Base-by-base conservation (phyloP, 2,113 vertebrate genomes). In the Solea solea region DNA sequence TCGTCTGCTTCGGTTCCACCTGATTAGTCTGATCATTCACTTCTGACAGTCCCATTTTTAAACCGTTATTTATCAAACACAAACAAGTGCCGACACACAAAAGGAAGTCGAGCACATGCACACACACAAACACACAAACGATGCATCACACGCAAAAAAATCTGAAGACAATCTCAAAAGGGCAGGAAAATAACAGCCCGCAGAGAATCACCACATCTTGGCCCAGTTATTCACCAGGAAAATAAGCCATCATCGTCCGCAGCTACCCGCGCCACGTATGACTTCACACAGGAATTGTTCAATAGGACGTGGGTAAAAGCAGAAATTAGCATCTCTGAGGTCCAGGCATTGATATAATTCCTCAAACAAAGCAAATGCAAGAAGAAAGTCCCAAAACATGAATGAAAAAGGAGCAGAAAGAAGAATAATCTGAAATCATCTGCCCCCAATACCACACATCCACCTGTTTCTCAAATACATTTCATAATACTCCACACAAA, bases 1-100 rank as follows among this genome's bases (percentile, higher is more conserved):
- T 62, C 73, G 85, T 86, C 81, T 83, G 80, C 70, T 45, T 28
- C 48, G 76, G 74, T 81, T 88, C 81, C 79, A 79, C 79, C 75
- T 82, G 88, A 90, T 92, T 87, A 89, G 76, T 81, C 78, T 81
- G 84, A 89, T 91, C 87, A 87, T 79, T 92, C 86, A 92, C 61
- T 88, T 87, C 78, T 90, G 86, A 89, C 84, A 85, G 73, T 45
- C 74, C 60, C 66, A 82, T 82, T 86, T 88, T 80, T 70, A 81
- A 69, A 67, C 53, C 16, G 27, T 75, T 50, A 44, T 11, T 46
- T 15, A 14, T 10, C 34, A 62, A 63, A 62, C 44, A 2, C 63
- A 62, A 27, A 53, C 39, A 51, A 48, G 45, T 51, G 21, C 61
- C 46, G 13, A 63, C 13, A 40, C 46, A 54, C 40, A 61, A 7